Conservation (phyloP, 2,888 invertebrate species). For the Timema cristinae region DNA sequence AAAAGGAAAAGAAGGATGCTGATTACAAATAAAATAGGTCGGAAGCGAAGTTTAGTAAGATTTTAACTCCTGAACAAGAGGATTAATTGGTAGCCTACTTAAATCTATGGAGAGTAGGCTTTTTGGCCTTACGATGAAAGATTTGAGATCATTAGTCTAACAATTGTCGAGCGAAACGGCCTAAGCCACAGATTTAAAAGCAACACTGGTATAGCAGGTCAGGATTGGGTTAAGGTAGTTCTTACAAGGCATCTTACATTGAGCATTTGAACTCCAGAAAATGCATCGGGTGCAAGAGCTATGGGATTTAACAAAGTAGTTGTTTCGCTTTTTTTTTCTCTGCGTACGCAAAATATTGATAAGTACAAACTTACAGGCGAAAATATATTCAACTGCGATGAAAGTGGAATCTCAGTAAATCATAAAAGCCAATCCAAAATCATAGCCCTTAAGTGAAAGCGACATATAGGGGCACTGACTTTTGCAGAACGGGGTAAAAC, state of each 20-base stretch:
- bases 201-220: not conserved
- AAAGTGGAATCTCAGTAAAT: conserved; percentile 4
- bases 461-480: no score
- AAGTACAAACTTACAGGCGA: not conserved
- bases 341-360: conserved; percentile 12
- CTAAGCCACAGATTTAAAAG: conserved; percentile 1
- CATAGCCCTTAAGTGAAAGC: no score
- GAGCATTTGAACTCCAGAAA: not conserved
- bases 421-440: not conserved
- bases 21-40: not conserved
- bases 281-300: no score
- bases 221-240: not conserved
- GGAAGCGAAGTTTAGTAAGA: not conserved
- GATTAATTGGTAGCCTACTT: not conserved
- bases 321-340: not conserved
- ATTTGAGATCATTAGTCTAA: no score
- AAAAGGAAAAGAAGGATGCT: not conserved
- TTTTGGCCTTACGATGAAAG: conserved; percentile 1
- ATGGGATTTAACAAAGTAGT: no score
- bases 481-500: no score
- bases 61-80: not conserved
- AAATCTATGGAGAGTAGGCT: conserved; percentile 8
- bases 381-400: conserved; percentile 4
- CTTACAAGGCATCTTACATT: not conserved
- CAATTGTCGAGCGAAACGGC: not conserved